A percentile compares a stretch with the other conserved stretches of the same genome.
Evolutionary conservation across 2,888 invertebrate genomes (phyloP).

Genomic region (Cephus sareptanus): DNA sequence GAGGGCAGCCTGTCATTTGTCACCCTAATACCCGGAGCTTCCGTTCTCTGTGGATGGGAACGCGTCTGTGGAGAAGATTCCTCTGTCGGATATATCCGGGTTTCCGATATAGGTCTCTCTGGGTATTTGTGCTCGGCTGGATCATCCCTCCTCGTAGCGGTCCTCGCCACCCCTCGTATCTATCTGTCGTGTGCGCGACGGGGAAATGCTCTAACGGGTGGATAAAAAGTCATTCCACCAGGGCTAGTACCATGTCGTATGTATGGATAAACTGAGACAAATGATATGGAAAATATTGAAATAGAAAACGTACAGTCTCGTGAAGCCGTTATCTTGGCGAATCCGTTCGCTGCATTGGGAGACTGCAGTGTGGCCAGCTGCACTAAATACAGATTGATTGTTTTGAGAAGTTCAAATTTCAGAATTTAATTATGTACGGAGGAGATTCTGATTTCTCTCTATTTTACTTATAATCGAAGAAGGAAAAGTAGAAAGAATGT

Average conservation of each 20-base stretch:
- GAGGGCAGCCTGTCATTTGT: conserved; percentile 33
- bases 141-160: not conserved
- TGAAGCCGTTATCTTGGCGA: not conserved
- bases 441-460: not conserved
- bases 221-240: not conserved
- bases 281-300: not conserved
- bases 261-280: not conserved
- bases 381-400: not conserved
- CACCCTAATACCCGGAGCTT: conserved; percentile 31
- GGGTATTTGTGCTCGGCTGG: conserved; percentile 24
- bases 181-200: not conserved
- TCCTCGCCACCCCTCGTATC: not conserved
- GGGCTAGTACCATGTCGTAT: not conserved
- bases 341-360: not conserved
- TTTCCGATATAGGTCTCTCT: conserved; percentile 29
- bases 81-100: conserved; percentile 24
- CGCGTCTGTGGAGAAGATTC: conserved; percentile 2
- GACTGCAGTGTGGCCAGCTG: not conserved
- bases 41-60: not conserved
- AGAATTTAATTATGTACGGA: not conserved
- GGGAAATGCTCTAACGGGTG: not conserved
- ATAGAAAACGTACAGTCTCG: not conserved
- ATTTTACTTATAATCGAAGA: not conserved
- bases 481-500: not conserved
- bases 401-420: not conserved